Evolutionary conservation across 2,797 vertebrate species (phyloP), one percentile per base, ranked within the genome.

Genomic region (Syngnathus acus): DNA sequence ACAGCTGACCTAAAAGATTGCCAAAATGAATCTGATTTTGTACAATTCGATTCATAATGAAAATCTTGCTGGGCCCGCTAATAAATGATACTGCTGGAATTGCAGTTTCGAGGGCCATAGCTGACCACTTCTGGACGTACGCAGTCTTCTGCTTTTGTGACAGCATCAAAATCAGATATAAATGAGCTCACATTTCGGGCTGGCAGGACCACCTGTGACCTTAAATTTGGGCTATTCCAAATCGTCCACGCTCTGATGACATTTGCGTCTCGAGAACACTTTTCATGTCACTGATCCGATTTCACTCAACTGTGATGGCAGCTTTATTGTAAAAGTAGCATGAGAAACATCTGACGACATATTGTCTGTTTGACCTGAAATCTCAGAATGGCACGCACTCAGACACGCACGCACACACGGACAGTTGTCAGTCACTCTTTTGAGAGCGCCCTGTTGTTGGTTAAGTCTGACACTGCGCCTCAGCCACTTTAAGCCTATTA

Each of bases 401-500:
- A 39, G 42, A 47, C 38, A 39, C 42, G 19, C 65, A 61, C 53
- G 64, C 67, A 65, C 63, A 69, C 61, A 58, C 48, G 68, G 74
- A 82, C 81, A 75, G 82, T 74, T 76, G 75, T 81, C 76, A 81
- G 73, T 86, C 83, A 84, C 73, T 71, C 79, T 62, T 83, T 80
- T 78, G 65, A 77, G 66, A 73, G 71, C 69, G 55, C 71, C 67
- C 71, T 78, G 78, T 77, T 81, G 77, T 80, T 78, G 74, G 66
- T 75, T 65, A 73, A 85, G 79, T 84, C 67, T 79, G 80, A 89
- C 78, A 82, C 79, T 79, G 73, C 72, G 70, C 67, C 69, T 69
- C 69, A 74, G 76, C 68, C 66, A 26, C 82, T 81, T 72, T 88
- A 89, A 90, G 88, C 83, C 83, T 83, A 84, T 87, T 87, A 83